A percentile compares a stretch with the other conserved stretches of the same genome.
These are phyloP conservation scores for Drosophila ironensis DNA, from an alignment of 1,140 invertebrate species.

Conservation along the genomic window DNA sequence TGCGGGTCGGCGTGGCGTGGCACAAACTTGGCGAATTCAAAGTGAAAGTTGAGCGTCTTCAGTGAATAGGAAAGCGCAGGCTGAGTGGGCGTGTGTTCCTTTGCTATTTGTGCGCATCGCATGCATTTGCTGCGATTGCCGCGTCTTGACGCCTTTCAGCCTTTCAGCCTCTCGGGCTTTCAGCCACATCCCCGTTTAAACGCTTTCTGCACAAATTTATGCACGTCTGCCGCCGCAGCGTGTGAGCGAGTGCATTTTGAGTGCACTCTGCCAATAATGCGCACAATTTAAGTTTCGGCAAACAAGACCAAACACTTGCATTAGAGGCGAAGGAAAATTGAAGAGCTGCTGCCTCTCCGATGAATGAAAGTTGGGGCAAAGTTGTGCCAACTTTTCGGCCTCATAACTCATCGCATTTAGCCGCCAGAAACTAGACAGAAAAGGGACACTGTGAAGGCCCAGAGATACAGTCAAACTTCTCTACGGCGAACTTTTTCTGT, in stretches of 20 bases:
- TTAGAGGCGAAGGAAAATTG: constrained; percentile 34
- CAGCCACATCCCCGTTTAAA: constrained; percentile 46
- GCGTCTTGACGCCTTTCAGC: constrained; percentile 46
- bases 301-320: constrained; percentile 48
- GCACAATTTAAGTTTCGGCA: constrained; percentile 74
- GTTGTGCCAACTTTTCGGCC: constrained; percentile 22
- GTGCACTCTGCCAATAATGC: constrained; percentile 79
- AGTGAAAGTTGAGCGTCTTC: constrained; percentile 69
- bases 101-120: constrained; percentile 48
- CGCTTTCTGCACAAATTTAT: constrained; percentile 69
- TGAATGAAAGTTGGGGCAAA: constrained; percentile 41
- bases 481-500: background rate
- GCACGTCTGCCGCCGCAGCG: constrained; percentile 41
- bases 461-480: background rate
- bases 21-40: constrained; percentile 74
- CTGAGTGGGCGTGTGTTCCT: constrained; percentile 6
- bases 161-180: too few relatives aligned
- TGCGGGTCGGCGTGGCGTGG: background rate
- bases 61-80: constrained; percentile 33
- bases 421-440: constrained; percentile 3
- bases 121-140: constrained; percentile 55
- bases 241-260: constrained; percentile 49
- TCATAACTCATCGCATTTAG: constrained; percentile 35
- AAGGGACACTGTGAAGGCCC: constrained; percentile 12
- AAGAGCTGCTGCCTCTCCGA: constrained; percentile 9